Percentiles rank a stretch among this genome's conserved stretches.
phyloP scores from a whole-genome alignment of 2,113 vertebrate species.

The Chionomys nivalis region DNA sequence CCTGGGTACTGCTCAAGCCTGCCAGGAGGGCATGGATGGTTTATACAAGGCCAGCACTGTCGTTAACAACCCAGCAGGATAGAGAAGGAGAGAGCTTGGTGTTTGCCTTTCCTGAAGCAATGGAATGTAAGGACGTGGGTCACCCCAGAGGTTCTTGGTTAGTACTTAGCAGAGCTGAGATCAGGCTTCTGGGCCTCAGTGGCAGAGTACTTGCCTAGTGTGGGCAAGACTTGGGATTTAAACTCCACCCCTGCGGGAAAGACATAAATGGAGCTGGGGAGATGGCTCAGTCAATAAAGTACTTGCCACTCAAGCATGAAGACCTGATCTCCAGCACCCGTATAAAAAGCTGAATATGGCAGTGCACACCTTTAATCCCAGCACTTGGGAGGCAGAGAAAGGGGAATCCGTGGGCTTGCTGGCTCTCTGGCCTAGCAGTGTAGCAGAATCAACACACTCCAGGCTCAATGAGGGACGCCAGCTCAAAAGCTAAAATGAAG shows the following conservation, averaged over 20 bases:
- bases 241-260: neutral
- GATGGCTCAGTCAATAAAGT: neutral
- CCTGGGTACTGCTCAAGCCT: neutral
- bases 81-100: neutral
- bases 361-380: neutral
- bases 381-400: too few relatives aligned
- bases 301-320: neutral
- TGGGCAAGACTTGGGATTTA: neutral
- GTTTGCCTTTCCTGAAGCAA: neutral
- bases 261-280: neutral
- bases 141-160: neutral
- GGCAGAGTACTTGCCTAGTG: neutral
- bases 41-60: neutral
- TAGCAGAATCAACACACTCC: neutral
- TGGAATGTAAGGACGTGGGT: neutral
- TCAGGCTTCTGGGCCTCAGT: neutral
- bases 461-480: neutral
- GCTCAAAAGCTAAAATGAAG: neutral
- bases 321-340: neutral
- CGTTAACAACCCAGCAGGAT: neutral
- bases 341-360: neutral
- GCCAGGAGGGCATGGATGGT: neutral
- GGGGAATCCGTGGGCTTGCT: neutral
- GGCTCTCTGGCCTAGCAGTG: neutral
- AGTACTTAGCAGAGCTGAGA: neutral